These are phyloP conservation scores for Oasisia sp. DNA, from an alignment of 2,888 invertebrate genomes.

Conservation along the genomic window DNA sequence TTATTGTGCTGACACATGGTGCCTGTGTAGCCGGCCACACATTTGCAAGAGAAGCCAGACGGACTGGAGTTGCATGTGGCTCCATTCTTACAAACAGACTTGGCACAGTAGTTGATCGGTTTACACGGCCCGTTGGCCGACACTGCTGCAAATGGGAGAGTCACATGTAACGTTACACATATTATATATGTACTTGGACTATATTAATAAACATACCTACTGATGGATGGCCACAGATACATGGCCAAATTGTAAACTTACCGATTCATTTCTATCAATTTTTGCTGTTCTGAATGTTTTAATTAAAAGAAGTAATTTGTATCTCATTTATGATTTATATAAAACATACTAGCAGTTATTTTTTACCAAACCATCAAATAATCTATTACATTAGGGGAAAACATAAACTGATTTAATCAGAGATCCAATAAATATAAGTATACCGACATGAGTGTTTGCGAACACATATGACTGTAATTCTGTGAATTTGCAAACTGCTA, in stretches of 20 bases:
- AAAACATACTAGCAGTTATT: background rate
- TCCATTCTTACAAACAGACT: background rate
- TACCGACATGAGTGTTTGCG: background rate
- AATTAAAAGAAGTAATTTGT: background rate
- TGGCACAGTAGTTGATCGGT: background rate
- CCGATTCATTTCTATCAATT: background rate
- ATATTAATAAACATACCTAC: background rate
- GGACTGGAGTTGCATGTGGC: background rate
- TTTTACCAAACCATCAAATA: background rate
- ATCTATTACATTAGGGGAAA: too few species aligned
- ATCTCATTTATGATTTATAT: background rate
- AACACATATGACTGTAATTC: background rate
- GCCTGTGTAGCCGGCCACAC: conserved; percentile 49
- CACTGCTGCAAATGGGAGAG: background rate
- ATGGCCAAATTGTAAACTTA: background rate
- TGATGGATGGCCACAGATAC: background rate
- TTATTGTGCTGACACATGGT: conserved; percentile 72
- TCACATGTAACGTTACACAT: background rate
- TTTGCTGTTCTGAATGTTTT: background rate
- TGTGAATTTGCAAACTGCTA: background rate
- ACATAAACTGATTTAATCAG: too few species aligned
- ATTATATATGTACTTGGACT: background rate
- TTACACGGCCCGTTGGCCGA: background rate
- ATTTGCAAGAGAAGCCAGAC: conserved; percentile 42
- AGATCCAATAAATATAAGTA: background rate